Percentiles rank a stretch among this genome's conserved stretches.
These are phyloP conservation scores for Anaspis maculata DNA, from an alignment of 2,888 invertebrate genomes.

Conservation along the genomic window DNA sequence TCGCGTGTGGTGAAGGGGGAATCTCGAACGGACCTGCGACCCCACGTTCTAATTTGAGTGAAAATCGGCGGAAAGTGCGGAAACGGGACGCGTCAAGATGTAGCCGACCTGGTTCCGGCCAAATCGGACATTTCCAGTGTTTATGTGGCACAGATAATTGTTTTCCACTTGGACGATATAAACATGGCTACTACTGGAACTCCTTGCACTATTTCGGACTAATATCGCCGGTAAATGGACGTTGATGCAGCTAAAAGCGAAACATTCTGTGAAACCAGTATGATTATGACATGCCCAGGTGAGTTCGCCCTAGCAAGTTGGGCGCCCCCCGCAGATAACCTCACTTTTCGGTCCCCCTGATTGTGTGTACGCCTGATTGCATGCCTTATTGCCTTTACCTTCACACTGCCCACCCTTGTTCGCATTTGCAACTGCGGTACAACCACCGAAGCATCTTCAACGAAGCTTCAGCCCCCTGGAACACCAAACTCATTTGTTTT, in stretches of 20 bases:
- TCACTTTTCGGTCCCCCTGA: slow-evolving; percentile 15
- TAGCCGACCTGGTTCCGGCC: too few species aligned
- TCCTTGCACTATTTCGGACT: slow-evolving; percentile 20
- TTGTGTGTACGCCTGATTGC: neutral
- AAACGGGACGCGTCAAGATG: too few species aligned
- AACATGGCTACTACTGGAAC: slow-evolving; percentile 39
- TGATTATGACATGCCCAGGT: slow-evolving; percentile 40
- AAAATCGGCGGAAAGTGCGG: too few species aligned
- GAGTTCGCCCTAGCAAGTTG: slow-evolving; percentile 16
- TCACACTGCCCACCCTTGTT: slow-evolving; percentile 32
- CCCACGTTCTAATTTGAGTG: too few species aligned
- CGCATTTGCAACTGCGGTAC: slow-evolving; percentile 46
- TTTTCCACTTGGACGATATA: slow-evolving; percentile 31
- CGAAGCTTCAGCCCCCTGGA: too few species aligned
- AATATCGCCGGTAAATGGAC: slow-evolving; percentile 20
- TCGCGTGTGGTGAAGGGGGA: slow-evolving; percentile 7
- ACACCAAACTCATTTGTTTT: too few species aligned
- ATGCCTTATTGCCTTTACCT: neutral
- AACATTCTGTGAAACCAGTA: slow-evolving; percentile 21
- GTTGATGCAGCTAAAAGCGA: slow-evolving; percentile 16
- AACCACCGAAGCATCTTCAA: too few species aligned
- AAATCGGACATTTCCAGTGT: slow-evolving; percentile 12
- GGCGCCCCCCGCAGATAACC: slow-evolving; percentile 12
- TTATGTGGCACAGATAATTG: slow-evolving; percentile 24
- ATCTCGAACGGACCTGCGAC: neutral